phyloP scores from a whole-genome alignment of 2,888 invertebrate genomes.

The Papilio gigon region DNA sequence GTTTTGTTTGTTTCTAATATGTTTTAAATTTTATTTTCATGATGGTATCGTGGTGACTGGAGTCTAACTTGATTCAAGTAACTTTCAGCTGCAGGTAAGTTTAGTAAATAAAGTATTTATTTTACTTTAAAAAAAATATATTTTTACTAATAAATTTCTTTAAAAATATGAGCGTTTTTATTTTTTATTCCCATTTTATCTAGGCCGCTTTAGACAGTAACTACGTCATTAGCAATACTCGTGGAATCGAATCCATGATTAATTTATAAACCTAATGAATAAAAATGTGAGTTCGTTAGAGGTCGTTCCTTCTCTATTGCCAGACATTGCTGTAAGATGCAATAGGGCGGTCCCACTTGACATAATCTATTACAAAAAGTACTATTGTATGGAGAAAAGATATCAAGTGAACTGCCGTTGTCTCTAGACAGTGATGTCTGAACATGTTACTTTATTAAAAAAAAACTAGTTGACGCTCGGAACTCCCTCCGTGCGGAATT shows the following conservation, averaged over 20 bases:
- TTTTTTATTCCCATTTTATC: neutral
- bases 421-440: no score
- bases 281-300: no score
- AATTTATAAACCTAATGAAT: neutral
- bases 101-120: constrained; percentile 43
- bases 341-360: no score
- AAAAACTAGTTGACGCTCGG: no score
- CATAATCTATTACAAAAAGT: no score
- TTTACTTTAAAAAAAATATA: constrained; percentile 32
- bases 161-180: neutral
- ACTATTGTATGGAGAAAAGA: no score
- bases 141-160: constrained; percentile 1
- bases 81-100: constrained; percentile 64
- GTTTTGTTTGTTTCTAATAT: constrained; percentile 55
- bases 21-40: constrained; percentile 72
- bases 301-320: no score
- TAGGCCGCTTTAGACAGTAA: neutral
- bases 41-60: constrained; percentile 45
- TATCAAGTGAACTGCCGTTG: no score
- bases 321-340: no score
- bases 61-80: constrained; percentile 56
- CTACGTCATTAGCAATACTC: neutral
- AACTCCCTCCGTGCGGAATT: no score
- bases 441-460: no score
- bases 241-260: neutral